Evolutionary conservation across 2,797 vertebrate species (phyloP), one percentile per base, ranked within the genome.

Genomic region (Sebastes taczanowskii): DNA sequence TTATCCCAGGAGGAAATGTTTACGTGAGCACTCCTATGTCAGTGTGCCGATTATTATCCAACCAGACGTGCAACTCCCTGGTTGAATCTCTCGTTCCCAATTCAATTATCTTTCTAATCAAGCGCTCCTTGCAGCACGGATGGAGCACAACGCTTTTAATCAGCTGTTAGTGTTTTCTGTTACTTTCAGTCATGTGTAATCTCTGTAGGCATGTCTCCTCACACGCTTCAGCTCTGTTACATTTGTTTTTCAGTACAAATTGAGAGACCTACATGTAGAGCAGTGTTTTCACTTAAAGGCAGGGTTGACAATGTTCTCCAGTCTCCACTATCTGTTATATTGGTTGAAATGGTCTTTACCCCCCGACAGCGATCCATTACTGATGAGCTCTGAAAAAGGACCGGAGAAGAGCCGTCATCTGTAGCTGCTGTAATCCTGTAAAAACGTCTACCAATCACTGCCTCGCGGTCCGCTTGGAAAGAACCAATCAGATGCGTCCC

Each of bases 21-120:
- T 77, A 61, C 52, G 66, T 68, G 62, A 66, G 80, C 68, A 49
- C 53, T 78, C 65, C 22, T 65, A 52, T 77, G 81, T 86, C 46
- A 35, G 66, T 56, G 42, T 66, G 68, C 78, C 76, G 68, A 88
- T 89, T 85, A 83, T 38, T 8, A 69, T 84, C 67, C 34, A 69
- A 85, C 35, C 78, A 69, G 86, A 81, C 69, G 27, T 14, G 32
- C 55, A 77, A 75, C 35, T 95, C 93, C 91, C 94, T 46, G 22
- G 88, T 85, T 74, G 80, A 88, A 92, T 90, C 81, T 83, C 55
- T 25, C 81, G 71, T 49, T 90, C 77, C 83, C 61, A 76, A 74
- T 93, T 91, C 88, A 95, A 95, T 96, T 95, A 95, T 86, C 72
- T 90, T 93, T 93, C 77, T 85, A 92, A 95, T 96, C 93, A 94